These are phyloP conservation scores for Pyxicephalus adspersus DNA, from an alignment of 2,113 vertebrate genomes.

Conservation along the genomic window DNA sequence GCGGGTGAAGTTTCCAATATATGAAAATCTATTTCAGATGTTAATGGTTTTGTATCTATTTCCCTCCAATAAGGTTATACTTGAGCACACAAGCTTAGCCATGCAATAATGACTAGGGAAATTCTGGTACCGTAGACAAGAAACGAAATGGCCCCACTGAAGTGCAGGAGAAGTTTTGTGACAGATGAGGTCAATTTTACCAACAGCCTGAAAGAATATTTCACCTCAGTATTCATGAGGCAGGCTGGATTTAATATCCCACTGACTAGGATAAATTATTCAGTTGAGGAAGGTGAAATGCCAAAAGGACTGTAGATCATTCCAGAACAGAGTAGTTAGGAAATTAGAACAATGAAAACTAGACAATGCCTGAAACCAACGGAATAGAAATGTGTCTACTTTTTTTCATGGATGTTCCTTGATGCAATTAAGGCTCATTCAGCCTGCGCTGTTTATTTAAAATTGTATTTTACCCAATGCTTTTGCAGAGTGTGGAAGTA, in stretches of 20 bases:
- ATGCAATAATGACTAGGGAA: conserved; percentile 35
- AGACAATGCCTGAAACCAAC: conserved; percentile 29
- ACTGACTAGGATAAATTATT: conserved; percentile 57
- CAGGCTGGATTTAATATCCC: conserved; percentile 55
- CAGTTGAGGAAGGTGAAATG: conserved; percentile 56
- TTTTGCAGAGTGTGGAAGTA: no score
- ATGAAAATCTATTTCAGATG: conserved; percentile 23
- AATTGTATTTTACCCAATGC: no score
- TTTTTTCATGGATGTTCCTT: conserved; percentile 10
- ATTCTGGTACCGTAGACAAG: conserved; percentile 12
- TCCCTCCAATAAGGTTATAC: conserved; percentile 21
- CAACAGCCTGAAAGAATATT: conserved; percentile 56
- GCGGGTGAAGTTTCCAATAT: conserved; percentile 2
- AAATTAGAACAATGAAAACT: conserved; percentile 53
- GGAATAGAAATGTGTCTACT: conserved; percentile 8
- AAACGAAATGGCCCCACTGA: conserved; percentile 33
- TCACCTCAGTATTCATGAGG: conserved; percentile 55
- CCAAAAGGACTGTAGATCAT: conserved; percentile 57
- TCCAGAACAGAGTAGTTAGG: conserved; percentile 47
- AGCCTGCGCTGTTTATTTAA: no score
- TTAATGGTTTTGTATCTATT: conserved; percentile 30
- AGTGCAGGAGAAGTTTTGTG: conserved; percentile 49
- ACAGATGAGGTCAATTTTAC: conserved; percentile 57
- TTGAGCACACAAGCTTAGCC: conserved; percentile 11
- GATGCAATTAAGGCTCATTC: neutral